These are phyloP conservation scores for Caenorhabditis sulstoni DNA, from an alignment of 2,888 invertebrate genomes.

Conservation along the genomic window DNA sequence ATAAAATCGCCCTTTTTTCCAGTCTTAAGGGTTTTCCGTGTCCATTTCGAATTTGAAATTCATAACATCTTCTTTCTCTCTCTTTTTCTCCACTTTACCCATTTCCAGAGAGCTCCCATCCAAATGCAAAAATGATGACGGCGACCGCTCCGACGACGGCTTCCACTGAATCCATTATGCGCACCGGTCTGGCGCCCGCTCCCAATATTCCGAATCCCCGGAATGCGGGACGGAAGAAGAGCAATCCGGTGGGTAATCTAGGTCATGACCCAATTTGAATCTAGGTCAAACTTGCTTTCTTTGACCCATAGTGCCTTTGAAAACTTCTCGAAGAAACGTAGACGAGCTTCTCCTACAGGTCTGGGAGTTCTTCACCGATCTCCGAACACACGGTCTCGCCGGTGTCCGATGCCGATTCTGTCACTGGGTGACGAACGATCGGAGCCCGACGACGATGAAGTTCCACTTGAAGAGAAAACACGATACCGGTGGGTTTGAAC, in stretches of 20 bases:
- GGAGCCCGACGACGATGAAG: conserved; percentile 75
- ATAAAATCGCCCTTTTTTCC: background rate
- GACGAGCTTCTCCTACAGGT: no score
- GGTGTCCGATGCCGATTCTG: conserved; percentile 73
- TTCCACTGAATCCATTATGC: conserved; percentile 16
- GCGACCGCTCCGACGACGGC: background rate
- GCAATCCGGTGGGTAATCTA: conserved; percentile 71
- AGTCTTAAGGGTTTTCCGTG: no score
- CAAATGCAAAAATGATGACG: conserved; percentile 11
- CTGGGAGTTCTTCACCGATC: conserved; percentile 76
- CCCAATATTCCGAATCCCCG: conserved; percentile 73
- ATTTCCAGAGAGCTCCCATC: background rate
- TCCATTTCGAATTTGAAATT: background rate
- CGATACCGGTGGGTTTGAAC: conserved; percentile 63
- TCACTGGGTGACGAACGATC: conserved; percentile 73
- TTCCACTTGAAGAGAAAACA: conserved; percentile 74
- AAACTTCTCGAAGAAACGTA: no score
- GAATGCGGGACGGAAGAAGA: conserved; percentile 73
- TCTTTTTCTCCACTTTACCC: background rate
- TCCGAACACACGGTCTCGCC: conserved; percentile 68
- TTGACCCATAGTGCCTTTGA: no score
- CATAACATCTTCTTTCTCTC: background rate
- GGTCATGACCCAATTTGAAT: no score
- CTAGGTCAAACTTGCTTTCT: no score
- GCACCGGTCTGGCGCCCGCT: conserved; percentile 67